Base-by-base conservation (phyloP, 2,888 invertebrate species). In the Colletes collaris region DNA sequence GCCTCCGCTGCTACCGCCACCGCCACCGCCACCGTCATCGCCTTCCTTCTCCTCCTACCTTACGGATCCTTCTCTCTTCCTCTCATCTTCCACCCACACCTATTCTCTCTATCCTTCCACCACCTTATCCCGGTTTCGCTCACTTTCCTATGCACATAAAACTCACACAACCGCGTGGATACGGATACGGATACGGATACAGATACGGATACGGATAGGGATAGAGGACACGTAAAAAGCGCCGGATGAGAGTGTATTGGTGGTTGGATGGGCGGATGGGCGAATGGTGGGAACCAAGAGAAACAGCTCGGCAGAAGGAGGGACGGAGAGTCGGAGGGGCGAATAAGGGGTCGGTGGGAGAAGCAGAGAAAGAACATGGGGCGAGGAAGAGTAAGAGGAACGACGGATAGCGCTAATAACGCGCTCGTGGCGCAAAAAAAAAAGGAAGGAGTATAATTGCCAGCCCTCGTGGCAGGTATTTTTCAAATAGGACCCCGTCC, bases 331-430 rank as follows among this genome's bases (percentile, higher is more conserved):
- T 6, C 59, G 59, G 56, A 63, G 27, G 27, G 2, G 27, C 27
- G 27, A 27, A 27, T 27, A 27, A 27, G 27, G 27, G 27, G 27
- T 27, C 55, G 53, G 56, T 16, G 27, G 52, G 62, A 16, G 56
- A 27, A 59, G 50, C 6, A 56, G 58, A 50, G 13, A n/a, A 55
- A 50, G 62, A 58, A 35, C 52, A n/a, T 8, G 68, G 63, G 50
- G 62, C 59, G 62, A 74, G 59, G 79, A 71, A 56, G 79, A 70
- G 77, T 66, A 62, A 71, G 82, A 76, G 72, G 77, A 76, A 83
- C 86, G 82, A 84, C 86, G 89, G 89, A 89, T 89, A 89, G 88
- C 88, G 88, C 88, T 90, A 89, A 90, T 89, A 89, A 90, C 89
- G 87, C 87, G 84, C 88, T 86, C 89, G 86, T 83, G 85, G 76